These are phyloP conservation scores for Clivina fossor DNA, from an alignment of 2,888 invertebrate genomes.

Conservation along the genomic window DNA sequence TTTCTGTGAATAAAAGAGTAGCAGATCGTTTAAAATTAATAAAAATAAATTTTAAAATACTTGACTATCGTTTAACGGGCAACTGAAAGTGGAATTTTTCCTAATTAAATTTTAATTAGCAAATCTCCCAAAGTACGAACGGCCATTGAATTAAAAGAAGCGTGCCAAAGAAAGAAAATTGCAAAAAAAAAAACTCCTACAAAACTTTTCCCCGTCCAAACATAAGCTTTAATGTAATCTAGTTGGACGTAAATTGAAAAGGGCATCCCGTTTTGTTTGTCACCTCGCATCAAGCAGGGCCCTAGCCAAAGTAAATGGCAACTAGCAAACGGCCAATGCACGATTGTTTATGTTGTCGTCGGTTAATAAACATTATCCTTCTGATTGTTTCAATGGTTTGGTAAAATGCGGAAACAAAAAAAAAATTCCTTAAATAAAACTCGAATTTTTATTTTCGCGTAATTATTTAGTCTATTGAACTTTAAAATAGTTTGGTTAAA, in stretches of 20 bases:
- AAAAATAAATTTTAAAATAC: conserved; percentile 4
- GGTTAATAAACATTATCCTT: conserved; percentile 13
- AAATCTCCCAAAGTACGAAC: not conserved
- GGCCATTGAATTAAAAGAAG: conserved; percentile 17
- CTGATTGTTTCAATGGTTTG: no score
- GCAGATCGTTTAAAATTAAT: not conserved
- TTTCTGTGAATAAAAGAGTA: not conserved
- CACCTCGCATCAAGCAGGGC: not conserved
- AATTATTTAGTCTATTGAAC: no score
- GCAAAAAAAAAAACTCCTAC: conserved; percentile 17
- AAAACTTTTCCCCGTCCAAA: conserved; percentile 10
- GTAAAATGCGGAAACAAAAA: no score
- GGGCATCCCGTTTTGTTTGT: not conserved
- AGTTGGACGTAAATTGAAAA: conserved; percentile 14
- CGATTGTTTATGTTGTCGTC: conserved; percentile 17
- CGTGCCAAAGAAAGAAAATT: not conserved
- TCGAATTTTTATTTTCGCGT: no score
- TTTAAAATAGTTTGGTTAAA: no score
- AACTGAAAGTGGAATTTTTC: conserved; percentile 5
- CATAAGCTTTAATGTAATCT: conserved; percentile 14
- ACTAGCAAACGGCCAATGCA: not conserved
- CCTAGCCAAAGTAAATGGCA: not conserved
- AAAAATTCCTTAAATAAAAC: no score
- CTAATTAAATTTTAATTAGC: conserved; percentile 17
- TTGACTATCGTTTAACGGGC: conserved; percentile 6